Conservation (phyloP, 2,888 invertebrate genomes). For the Enchytraeus crypticus region DNA sequence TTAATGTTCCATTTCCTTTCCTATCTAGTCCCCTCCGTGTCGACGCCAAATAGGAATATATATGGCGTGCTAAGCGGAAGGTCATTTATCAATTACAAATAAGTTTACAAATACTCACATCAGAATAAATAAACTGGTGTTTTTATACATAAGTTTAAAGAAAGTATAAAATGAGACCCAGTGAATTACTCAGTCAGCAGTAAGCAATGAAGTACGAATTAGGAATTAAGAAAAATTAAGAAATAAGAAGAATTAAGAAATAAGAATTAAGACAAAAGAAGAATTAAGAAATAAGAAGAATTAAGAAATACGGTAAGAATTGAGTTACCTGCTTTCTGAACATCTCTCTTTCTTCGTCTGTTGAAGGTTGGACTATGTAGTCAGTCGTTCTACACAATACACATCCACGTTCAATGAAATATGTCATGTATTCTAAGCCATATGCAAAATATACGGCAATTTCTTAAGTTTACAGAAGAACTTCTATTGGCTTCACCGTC, state of each 20-base stretch:
- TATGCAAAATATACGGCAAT: neutral
- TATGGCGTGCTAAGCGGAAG: no score
- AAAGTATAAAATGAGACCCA: neutral
- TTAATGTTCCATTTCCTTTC: no score
- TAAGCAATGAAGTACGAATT: no score
- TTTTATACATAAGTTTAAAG: neutral
- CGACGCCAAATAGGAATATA: no score
- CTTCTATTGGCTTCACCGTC: neutral
- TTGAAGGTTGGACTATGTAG: slow-evolving; percentile 66
- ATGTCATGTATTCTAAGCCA: neutral
- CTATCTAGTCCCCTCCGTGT: no score
- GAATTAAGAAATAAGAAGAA: neutral
- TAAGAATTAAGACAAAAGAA: neutral
- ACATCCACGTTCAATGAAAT: no score
- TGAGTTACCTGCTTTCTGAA: slow-evolving; percentile 52
- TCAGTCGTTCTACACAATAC: slow-evolving; percentile 40
- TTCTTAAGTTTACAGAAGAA: neutral
- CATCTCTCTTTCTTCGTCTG: slow-evolving; percentile 58
- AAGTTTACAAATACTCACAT: no score
- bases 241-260: neutral
- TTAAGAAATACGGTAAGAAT: neutral
- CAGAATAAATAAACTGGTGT: neutral
- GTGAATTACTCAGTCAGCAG: neutral
- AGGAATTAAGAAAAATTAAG: no score
- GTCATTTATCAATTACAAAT: no score